These are phyloP conservation scores for Trichacis sp. DNA, from an alignment of 2,888 invertebrate species.

Conservation along the genomic window DNA sequence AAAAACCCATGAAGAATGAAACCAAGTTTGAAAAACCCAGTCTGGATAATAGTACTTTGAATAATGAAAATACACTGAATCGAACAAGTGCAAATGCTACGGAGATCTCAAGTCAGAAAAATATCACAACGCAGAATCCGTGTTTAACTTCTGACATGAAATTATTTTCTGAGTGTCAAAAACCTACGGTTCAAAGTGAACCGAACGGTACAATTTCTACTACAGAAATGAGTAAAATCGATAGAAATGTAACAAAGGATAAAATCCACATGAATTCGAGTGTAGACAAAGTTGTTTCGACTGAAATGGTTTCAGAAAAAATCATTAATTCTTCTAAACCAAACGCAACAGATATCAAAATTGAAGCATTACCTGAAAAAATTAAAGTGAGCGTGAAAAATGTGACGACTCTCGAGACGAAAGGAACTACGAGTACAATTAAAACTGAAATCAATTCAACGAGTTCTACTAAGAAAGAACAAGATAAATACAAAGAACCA, in stretches of 20 bases:
- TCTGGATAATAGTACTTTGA: slow-evolving; percentile 16
- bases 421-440: neutral
- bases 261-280: too few relatives aligned
- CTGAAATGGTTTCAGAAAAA: too few relatives aligned
- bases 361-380: neutral
- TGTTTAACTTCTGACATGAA: slow-evolving; percentile 12
- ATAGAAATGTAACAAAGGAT: neutral
- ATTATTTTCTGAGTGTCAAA: slow-evolving; percentile 21
- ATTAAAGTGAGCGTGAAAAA: neutral
- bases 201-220: neutral
- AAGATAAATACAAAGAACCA: neutral
- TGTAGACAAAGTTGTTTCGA: too few relatives aligned
- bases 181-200: slow-evolving; percentile 10
- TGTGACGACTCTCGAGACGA: neutral
- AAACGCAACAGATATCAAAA: neutral
- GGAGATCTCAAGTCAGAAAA: neutral
- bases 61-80: slow-evolving; percentile 13
- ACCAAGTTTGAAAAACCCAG: slow-evolving; percentile 22
- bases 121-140: slow-evolving; percentile 19
- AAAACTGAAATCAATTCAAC: too few relatives aligned
- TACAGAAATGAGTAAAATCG: neutral
- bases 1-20: slow-evolving; percentile 1
- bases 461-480: neutral
- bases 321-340: neutral
- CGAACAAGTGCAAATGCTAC: slow-evolving; percentile 13